Evolutionary conservation across 2,797 vertebrate genomes (phyloP), one percentile per base, ranked within the genome.

Genomic region (Salarias fasciatus): DNA sequence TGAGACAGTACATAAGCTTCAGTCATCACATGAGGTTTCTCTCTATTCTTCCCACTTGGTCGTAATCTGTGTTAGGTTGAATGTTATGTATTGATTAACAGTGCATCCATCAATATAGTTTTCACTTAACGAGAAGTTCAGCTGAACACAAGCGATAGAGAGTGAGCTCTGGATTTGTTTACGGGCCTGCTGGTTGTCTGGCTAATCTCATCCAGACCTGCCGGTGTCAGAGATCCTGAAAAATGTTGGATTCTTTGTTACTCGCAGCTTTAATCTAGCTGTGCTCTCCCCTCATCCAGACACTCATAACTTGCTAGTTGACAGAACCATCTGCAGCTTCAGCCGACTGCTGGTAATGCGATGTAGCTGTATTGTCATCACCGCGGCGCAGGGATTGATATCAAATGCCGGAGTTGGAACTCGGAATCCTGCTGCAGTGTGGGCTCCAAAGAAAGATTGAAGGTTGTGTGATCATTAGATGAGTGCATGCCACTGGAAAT

Each of bases 381-480:
- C 68, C 50, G 15, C 36, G 35, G 40, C 63, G 56, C 43, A 45
- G 46, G 52, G 29, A 46, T 55, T 15, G 64, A 75, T 64, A 72
- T 71, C 50, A 83, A 80, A 84, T 62, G 57, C 78, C 44, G 8
- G 24, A 55, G 29, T 72, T 76, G 66, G 58, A 75, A 54, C 63
- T 63, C 28, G 37, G 68, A 38, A 79, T 70, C 38, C 40, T 50
- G 58, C 55, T 11, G 41, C 68, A 44, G 53, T 76, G 59, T 54
- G 31, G 59, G 28, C 40, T 58, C 54, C 37, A 50, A 70, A 37
- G 42, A 60, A 63, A 82, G 76, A 86, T 83, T 81, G 67, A 74
- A 74, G 71, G 66, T 57, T 40, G 11, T 55, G 62, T 51, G 61
- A 67, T 64, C 71, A 78, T 78, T 76, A 79, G 63, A 80, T 80